Base-by-base conservation (phyloP, 2,888 invertebrate species). In the Latrodectus hesperus region DNA sequence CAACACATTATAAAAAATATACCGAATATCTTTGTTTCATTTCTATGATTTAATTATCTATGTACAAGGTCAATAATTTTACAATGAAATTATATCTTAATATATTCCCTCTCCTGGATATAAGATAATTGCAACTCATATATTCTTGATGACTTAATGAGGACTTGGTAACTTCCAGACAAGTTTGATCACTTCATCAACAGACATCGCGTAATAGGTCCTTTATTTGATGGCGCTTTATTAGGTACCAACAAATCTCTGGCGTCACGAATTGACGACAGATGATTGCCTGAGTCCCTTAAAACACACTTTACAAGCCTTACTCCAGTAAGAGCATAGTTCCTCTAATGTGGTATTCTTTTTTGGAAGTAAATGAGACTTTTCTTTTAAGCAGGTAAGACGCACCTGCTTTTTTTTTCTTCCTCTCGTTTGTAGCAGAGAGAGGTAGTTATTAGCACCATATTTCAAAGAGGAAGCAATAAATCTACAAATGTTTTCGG, bases 401-500 rank as follows among this genome's bases (percentile, higher is more conserved):
- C 49, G 81, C 76, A 86, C 81, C 86, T 81, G 80, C 86, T 55
- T 65, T 49, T 70, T n/a, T 67, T 72, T 51, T 71, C 26, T 10
- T 10, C n/a, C 11, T 60, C n/a, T 60, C n/a, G 12, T 60, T 60
- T 60, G 14, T n/a, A 60, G n/a, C n/a, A 60, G 12, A 60, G 12
- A 5, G 49, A 76, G 67, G 86, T 86, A 49, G 65, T 86, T 80
- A 86, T 86, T 86, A 86, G 52, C 81, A 76, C 81, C 75, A 65
- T 75, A 81, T 81, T 86, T 86, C 53, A 38, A 53, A 75, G 68
- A 86, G 86, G 86, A 86, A 86, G 86, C 65, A 51, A 86, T 86
- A 86, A 86, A 86, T 86, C 86, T 55, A 26, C 16, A 81, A 64
- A 55, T 86, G 80, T 64, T 64, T 53, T 53, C 67, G 26, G 51